Percentiles rank a stretch among this genome's conserved stretches.
Conservation (phyloP, 1,140 invertebrate species). For the Meloidogyne hapla region DNA sequence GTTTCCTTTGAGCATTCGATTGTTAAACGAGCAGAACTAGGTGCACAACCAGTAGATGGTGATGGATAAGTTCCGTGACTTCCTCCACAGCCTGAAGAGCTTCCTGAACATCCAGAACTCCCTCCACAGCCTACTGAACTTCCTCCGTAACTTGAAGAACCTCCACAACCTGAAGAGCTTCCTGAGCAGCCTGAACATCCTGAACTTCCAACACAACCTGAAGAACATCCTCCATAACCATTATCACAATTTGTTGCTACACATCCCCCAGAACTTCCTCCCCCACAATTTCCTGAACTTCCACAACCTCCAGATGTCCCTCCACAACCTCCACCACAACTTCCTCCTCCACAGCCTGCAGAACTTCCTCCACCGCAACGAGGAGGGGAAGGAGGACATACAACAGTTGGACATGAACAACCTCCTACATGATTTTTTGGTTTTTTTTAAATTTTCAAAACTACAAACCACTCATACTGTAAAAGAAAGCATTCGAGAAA, state of each 20-base stretch:
- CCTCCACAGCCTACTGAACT: not conserved
- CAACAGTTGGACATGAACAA: conserved; percentile 20
- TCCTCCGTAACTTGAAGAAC: not conserved
- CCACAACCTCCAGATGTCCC: not conserved
- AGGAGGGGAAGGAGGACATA: conserved; percentile 13
- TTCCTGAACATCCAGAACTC: not conserved
- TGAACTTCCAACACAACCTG: conserved; percentile 9
- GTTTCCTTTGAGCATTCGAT: not conserved
- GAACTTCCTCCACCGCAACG: not conserved
- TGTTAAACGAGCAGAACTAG: not conserved
- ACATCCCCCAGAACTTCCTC: not conserved
- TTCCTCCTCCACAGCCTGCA: conserved; percentile 8
- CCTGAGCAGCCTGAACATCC: too few relatives aligned
- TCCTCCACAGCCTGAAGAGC: not conserved
- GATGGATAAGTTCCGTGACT: not conserved
- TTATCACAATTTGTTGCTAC: not conserved
- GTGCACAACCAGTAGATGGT: not conserved
- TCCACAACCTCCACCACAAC: not conserved
- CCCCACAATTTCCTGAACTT: too few relatives aligned
- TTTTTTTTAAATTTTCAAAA: not conserved
- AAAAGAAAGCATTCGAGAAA: not conserved
- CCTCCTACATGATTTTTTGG: not conserved
- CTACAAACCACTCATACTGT: not conserved
- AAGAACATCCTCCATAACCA: not conserved
- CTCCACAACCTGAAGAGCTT: too few relatives aligned